Conservation (phyloP, 2,113 vertebrate species). For the Ptilonorhynchus violaceus region DNA sequence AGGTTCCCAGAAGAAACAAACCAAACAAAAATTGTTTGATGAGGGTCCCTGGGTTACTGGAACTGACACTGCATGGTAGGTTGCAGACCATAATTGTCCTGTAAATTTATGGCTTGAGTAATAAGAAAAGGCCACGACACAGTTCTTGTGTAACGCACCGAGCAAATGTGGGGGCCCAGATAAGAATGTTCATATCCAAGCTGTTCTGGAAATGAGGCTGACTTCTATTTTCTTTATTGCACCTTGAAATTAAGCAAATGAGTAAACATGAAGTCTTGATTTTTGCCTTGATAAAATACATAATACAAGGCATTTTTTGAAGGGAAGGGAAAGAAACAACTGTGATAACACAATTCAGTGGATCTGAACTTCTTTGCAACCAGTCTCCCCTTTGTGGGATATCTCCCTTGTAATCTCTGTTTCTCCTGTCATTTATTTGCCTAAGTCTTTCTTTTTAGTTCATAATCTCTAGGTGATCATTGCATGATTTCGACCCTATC, state of each 20-base stretch:
- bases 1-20: background rate
- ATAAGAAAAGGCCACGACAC: background rate
- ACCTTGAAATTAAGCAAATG: background rate
- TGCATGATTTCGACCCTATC: background rate
- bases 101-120: conserved; percentile 22
- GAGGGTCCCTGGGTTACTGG: background rate
- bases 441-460: background rate
- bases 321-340: background rate
- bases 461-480: background rate
- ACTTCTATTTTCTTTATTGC: background rate
- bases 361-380: background rate
- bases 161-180: background rate
- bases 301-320: background rate
- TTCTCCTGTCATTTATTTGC: background rate
- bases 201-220: background rate
- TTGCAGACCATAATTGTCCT: background rate
- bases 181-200: background rate
- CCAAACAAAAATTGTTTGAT: background rate
- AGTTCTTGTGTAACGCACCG: background rate
- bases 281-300: background rate
- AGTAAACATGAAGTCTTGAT: background rate
- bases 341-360: background rate
- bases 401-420: background rate
- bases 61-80: background rate
- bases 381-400: background rate